A percentile compares a stretch with the other conserved stretches of the same genome.
phyloP scores from a whole-genome alignment of 2,888 invertebrate species.

The Pterostichus niger region DNA sequence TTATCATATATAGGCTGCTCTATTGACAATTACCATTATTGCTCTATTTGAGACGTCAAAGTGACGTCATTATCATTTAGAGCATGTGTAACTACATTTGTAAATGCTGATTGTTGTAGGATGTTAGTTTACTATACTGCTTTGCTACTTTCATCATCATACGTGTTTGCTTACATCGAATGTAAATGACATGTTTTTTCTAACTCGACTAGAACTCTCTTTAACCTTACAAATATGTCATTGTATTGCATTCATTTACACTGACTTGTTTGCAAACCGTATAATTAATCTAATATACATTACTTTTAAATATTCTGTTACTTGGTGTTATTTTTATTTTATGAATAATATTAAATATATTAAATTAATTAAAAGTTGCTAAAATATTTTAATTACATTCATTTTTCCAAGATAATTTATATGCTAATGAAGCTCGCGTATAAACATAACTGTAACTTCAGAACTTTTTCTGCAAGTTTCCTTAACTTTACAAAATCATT shows the following conservation, averaged over 20 bases:
- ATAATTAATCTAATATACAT: not conserved
- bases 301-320: constrained; percentile 6
- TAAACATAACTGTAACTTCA: constrained; percentile 19
- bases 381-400: constrained; percentile 27
- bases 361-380: constrained; percentile 50
- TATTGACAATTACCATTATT: constrained; percentile 52
- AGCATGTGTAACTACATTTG: constrained; percentile 48
- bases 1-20: constrained; percentile 62
- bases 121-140: constrained; percentile 8
- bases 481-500: not conserved
- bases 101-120: constrained; percentile 46
- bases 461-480: not conserved
- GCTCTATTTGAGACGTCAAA: constrained; percentile 9
- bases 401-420: constrained; percentile 25
- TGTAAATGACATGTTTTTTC: not conserved
- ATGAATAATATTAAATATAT: constrained; percentile 21
- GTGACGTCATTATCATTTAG: constrained; percentile 17
- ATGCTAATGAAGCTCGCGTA: constrained; percentile 3
- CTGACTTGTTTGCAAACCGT: not conserved
- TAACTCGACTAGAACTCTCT: too few species aligned
- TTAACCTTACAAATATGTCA: too few species aligned
- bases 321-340: not conserved
- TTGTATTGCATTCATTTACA: not conserved
- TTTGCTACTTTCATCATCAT: not conserved
- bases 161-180: constrained; percentile 54